Evolutionary conservation across 23 tunicate genomes (phyloP), one percentile per base, ranked within the genome.

Genomic region (Ascidia mentula): DNA sequence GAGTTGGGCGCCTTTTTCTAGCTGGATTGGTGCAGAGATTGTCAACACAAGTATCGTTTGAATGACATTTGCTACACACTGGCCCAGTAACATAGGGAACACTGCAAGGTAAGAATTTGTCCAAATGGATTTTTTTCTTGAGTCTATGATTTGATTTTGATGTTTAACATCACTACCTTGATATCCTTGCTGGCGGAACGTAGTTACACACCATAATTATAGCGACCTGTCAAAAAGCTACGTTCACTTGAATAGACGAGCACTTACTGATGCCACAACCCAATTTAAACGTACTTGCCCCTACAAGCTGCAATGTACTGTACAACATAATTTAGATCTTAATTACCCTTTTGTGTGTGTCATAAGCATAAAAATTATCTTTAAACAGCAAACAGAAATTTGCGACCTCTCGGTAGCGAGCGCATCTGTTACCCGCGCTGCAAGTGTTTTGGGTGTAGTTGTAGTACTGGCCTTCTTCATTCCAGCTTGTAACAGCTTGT

Each of bases 331-430:
- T n/a, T n/a, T n/a, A n/a, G n/a, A n/a, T n/a, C n/a, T n/a, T n/a
- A n/a, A n/a, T n/a, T n/a, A n/a, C n/a, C n/a, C n/a, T n/a, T n/a
- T n/a, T n/a, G n/a, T n/a, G n/a, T n/a, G n/a, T n/a, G n/a, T n/a
- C n/a, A n/a, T n/a, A n/a, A n/a, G n/a, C n/a, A n/a, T n/a, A n/a
- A n/a, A n/a, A n/a, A n/a, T n/a, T n/a, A n/a, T n/a, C n/a, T n/a
- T n/a, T n/a, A n/a, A n/a, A n/a, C n/a, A n/a, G n/a, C n/a, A n/a
- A n/a, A n/a, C n/a, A n/a, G n/a, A n/a, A n/a, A n/a, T n/a, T n/a
- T n/a, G n/a, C n/a, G n/a, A 81, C 85, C 69, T 81, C 77, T 22
- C 77, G 72, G 36, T 86, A 86, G 45, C 81, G 85, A 15, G 79
- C 84, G 34, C 90, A 86, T 46, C 72, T 82, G 36, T 46, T 40